A percentile compares a stretch with the other conserved stretches of the same genome.
phyloP scores from a whole-genome alignment of 1,140 invertebrate genomes.

The Lordiphosa clarofinis region DNA sequence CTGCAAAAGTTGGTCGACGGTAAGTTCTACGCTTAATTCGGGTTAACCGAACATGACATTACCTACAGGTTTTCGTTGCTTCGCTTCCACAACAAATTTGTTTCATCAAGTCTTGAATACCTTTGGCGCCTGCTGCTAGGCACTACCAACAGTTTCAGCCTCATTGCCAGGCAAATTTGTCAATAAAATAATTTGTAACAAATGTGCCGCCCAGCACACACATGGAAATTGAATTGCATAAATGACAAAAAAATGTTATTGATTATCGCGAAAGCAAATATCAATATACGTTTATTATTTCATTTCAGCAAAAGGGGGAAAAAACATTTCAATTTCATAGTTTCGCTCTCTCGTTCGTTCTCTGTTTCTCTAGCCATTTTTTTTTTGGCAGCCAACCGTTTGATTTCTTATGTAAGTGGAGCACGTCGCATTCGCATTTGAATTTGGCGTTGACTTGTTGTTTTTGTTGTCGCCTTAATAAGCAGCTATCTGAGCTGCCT shows the following conservation, averaged over 20 bases:
- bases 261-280: slow-evolving; percentile 57
- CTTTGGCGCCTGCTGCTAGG: slow-evolving; percentile 1
- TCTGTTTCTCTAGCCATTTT: slow-evolving; percentile 40
- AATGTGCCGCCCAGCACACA: slow-evolving; percentile 11
- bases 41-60: too few species aligned
- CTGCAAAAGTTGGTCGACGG: too few species aligned
- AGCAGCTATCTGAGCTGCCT: slow-evolving; percentile 29
- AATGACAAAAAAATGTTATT: slow-evolving; percentile 63
- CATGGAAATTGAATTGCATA: slow-evolving; percentile 26
- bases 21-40: too few species aligned
- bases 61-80: slow-evolving; percentile 1
- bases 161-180: slow-evolving; percentile 56
- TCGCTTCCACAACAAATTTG: neutral
- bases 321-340: slow-evolving; percentile 64
- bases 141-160: slow-evolving; percentile 34
- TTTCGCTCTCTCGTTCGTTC: slow-evolving; percentile 4
- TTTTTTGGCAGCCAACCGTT: slow-evolving; percentile 59
- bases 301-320: slow-evolving; percentile 48
- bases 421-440: slow-evolving; percentile 36
- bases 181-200: slow-evolving; percentile 55
- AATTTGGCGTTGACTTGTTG: slow-evolving; percentile 3
- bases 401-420: slow-evolving; percentile 63
- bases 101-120: too few species aligned
- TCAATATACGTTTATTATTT: slow-evolving; percentile 55
- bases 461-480: slow-evolving; percentile 33